Conservation (phyloP, 2,888 invertebrate genomes). For the Calameuta filiformis region DNA sequence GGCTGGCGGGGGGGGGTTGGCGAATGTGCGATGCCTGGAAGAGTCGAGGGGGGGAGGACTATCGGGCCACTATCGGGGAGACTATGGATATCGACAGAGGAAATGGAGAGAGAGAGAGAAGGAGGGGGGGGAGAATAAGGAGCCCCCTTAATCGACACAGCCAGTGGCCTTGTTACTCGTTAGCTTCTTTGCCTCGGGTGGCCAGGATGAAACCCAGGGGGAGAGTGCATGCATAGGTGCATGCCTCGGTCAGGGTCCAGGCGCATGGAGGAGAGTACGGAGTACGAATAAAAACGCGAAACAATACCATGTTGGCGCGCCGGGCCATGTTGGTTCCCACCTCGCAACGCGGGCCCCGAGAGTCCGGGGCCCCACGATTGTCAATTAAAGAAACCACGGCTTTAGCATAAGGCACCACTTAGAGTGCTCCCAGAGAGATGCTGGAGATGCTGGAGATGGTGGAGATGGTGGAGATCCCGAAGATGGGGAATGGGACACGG, state of each 20-base stretch:
- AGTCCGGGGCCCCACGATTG: conserved; percentile 46
- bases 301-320: conserved; percentile 64
- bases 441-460: conserved; percentile 10
- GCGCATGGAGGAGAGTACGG: conserved; percentile 36
- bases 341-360: conserved; percentile 34
- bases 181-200: neutral
- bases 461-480: too few relatives aligned
- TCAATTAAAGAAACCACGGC: conserved; percentile 65
- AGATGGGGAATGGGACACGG: conserved; percentile 5
- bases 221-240: too few relatives aligned
- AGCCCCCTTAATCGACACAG: too few relatives aligned
- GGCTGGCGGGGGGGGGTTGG: neutral
- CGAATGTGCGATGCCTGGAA: conserved; percentile 20
- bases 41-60: conserved; percentile 8
- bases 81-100: conserved; percentile 12
- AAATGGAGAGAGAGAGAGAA: conserved; percentile 16
- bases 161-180: conserved; percentile 4
- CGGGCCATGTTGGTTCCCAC: conserved; percentile 62
- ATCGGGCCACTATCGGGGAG: too few relatives aligned
- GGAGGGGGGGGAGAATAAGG: neutral
- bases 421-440: conserved; percentile 18
- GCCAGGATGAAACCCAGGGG: neutral
- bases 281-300: conserved; percentile 55
- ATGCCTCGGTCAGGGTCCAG: too few relatives aligned
- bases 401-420: conserved; percentile 53